Evolutionary conservation across 2,797 vertebrate genomes (phyloP), one percentile per base, ranked within the genome.

Genomic region (Furcifer pardalis): DNA sequence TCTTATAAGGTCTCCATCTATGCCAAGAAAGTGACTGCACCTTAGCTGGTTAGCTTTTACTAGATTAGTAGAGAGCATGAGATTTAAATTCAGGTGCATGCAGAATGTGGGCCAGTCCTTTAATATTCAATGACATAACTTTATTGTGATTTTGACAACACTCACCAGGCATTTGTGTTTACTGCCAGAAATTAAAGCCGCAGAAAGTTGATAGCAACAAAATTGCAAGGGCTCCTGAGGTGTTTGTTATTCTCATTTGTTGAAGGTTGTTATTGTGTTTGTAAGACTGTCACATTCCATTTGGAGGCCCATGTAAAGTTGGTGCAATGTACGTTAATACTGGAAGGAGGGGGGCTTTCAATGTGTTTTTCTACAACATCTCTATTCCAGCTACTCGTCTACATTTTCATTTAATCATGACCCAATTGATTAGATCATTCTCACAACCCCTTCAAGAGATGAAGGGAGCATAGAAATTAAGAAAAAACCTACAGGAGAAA

Each of bases 121-220:
- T 96, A 97, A 96, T 97, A 96, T 96, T 96, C 96, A 96, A 92
- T 95, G 96, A 95, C 96, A 96, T 97, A 95, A 96, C 95, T 96
- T 96, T 94, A 96, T 96, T 96, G 95, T 46, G 0, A 92, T 94
- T 96, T 96, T 97, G 95, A 96, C 96, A 96, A 96, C 94, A 94
- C 94, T 94, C 91, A 95, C 94, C 90, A 95, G 91, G 94, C 95
- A 94, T 95, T 75, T 96, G 93, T 96, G 95, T 96, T 96, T 96
- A 97, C 95, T 94, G 94, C 88, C 94, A 96, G 95, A 97, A 96
- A 97, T 96, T 96, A 96, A 96, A 96, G 94, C 92, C 91, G 90
- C 94, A 87, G 93, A 97, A 96, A 97, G 94, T 96, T 96, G 96
- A 96, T 94, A 96, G 94, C 94, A 95, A 96, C 96, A 96, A 92